A percentile compares a stretch with the other conserved stretches of the same genome.
These are phyloP conservation scores for Aegotheles bennettii DNA, from an alignment of 2,113 vertebrate species.

Conservation along the genomic window DNA sequence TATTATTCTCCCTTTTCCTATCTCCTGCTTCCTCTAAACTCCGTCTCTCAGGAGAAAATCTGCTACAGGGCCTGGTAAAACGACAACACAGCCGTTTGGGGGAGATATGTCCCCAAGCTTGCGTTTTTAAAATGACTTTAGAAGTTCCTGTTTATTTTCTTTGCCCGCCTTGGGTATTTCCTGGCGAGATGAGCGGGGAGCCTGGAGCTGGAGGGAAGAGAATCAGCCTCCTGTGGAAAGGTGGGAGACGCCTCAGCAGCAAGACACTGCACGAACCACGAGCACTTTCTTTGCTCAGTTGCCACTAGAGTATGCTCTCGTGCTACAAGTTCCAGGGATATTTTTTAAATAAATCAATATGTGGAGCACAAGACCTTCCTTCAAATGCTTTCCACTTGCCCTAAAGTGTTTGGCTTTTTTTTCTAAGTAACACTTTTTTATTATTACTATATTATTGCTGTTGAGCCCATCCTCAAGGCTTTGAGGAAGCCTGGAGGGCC, in stretches of 20 bases:
- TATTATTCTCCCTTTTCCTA: conserved; percentile 72
- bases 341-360: neutral
- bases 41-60: conserved; percentile 70
- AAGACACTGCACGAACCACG: neutral
- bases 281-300: conserved; percentile 34
- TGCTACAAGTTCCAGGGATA: conserved; percentile 37
- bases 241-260: neutral
- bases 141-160: conserved; percentile 70
- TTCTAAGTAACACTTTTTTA: neutral
- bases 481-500: neutral
- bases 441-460: neutral
- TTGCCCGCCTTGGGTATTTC: conserved; percentile 33
- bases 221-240: neutral
- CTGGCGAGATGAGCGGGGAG: neutral
- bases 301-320: conserved; percentile 77
- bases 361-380: neutral
- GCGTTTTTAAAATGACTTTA: conserved; percentile 48
- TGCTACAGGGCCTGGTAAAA: conserved; percentile 60
- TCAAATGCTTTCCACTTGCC: neutral
- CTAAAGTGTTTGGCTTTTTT: neutral
- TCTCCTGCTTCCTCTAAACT: conserved; percentile 68
- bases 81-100: conserved; percentile 49
- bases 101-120: neutral
- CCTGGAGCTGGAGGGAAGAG: neutral
- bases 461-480: neutral